Percentiles rank a stretch among this genome's conserved stretches.
phyloP scores from a whole-genome alignment of 1,140 invertebrate genomes.

The Drosophila pallidifrons region DNA sequence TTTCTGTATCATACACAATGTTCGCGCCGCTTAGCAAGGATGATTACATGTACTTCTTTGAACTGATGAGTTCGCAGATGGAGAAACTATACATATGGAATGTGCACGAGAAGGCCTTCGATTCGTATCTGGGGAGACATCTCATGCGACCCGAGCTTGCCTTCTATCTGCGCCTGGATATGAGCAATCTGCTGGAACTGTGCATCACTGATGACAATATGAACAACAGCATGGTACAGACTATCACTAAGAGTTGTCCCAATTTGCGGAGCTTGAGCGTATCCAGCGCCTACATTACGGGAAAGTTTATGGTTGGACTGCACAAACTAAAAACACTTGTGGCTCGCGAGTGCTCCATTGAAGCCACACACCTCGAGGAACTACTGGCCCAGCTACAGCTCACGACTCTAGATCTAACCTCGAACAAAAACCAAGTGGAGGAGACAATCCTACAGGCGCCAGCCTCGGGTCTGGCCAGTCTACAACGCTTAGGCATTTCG shows the following conservation, averaged over 20 bases:
- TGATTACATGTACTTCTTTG: constrained; percentile 74
- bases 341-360: constrained; percentile 63
- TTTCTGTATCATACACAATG: constrained; percentile 57
- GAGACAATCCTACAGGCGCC: constrained; percentile 51
- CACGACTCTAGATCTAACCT: constrained; percentile 59
- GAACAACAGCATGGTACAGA: constrained; percentile 74
- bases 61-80: constrained; percentile 59
- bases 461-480: constrained; percentile 26
- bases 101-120: constrained; percentile 63
- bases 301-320: constrained; percentile 51
- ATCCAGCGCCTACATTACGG: constrained; percentile 66
- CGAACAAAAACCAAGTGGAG: constrained; percentile 58
- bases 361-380: constrained; percentile 47
- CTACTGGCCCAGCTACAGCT: constrained; percentile 50
- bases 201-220: constrained; percentile 57
- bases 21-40: constrained; percentile 58
- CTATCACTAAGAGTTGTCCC: constrained; percentile 54
- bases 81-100: constrained; percentile 69
- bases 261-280: constrained; percentile 60
- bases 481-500: constrained; percentile 61
- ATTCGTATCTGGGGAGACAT: constrained; percentile 69
- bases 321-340: constrained; percentile 50
- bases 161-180: constrained; percentile 67
- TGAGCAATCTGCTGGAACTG: constrained; percentile 60
- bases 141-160: constrained; percentile 63